A percentile compares a stretch with the other conserved stretches of the same genome.
Evolutionary conservation across 2,888 invertebrate species (phyloP).

Genomic region (Hirtodrosophila trivittata): DNA sequence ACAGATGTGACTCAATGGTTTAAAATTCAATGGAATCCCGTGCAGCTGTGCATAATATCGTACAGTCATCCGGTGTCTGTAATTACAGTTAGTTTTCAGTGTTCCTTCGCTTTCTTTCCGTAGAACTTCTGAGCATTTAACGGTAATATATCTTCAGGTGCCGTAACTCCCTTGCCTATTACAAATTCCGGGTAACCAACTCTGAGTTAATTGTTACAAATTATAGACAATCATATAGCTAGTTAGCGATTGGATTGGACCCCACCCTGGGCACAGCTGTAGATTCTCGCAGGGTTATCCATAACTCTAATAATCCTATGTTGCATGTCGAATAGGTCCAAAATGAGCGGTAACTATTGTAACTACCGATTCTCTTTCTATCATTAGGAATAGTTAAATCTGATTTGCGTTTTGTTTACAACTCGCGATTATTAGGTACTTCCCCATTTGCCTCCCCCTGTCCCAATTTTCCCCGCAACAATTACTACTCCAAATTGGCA

Average conservation of each 20-base stretch:
- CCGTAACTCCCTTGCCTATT: conserved; percentile 31
- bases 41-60: conserved; percentile 26
- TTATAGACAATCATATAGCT: conserved; percentile 28
- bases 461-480: conserved; percentile 12
- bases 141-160: conserved; percentile 16
- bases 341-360: too few relatives aligned
- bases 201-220: conserved; percentile 24
- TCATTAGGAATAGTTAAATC: too few relatives aligned
- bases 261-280: too few relatives aligned
- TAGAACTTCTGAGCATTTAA: conserved; percentile 6
- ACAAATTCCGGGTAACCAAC: conserved; percentile 19
- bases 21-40: conserved; percentile 11
- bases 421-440: too few relatives aligned
- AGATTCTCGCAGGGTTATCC: too few relatives aligned
- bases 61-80: background rate
- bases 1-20: background rate
- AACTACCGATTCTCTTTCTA: too few relatives aligned
- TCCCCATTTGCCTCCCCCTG: too few relatives aligned
- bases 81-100: conserved; percentile 12
- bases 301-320: too few relatives aligned
- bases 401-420: too few relatives aligned
- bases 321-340: too few relatives aligned
- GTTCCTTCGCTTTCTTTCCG: background rate
- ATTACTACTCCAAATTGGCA: conserved; percentile 22
- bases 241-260: background rate